These are phyloP conservation scores for Parazoanthus darwini DNA, from an alignment of 92 coral and sea anemone species.

Conservation along the genomic window DNA sequence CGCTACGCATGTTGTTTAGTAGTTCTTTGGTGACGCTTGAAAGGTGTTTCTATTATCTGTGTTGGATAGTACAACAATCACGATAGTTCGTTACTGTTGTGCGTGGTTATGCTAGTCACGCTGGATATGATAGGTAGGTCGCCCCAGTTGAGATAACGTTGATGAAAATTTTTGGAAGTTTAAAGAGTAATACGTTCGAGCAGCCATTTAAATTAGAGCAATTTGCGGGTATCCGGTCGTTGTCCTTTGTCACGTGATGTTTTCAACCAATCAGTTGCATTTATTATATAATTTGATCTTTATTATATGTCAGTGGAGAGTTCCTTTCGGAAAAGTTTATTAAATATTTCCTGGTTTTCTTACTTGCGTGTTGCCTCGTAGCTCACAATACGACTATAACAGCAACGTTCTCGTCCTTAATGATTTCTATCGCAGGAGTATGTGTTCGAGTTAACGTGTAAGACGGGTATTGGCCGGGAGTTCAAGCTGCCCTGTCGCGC, in stretches of 20 bases:
- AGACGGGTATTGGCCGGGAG: slow-evolving; percentile 96
- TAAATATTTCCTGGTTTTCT: not conserved
- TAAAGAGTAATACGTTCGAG: too few species aligned
- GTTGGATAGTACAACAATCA: too few species aligned
- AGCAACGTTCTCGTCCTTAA: not conserved
- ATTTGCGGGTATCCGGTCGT: too few species aligned
- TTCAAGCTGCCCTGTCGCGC: slow-evolving; percentile 92
- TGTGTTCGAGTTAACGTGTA: slow-evolving; percentile 85
- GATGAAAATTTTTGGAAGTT: not conserved
- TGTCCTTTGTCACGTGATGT: too few species aligned
- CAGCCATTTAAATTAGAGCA: too few species aligned
- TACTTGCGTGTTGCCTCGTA: not conserved
- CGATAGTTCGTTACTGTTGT: not conserved
- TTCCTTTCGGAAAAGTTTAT: too few species aligned
- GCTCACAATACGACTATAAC: not conserved
- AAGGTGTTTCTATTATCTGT: too few species aligned
- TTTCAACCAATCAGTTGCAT: too few species aligned
- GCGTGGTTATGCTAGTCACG: not conserved
- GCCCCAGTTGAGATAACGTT: not conserved
- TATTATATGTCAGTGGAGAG: too few species aligned
- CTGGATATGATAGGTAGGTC: not conserved
- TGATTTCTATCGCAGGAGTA: slow-evolving; percentile 67
- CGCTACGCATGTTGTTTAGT: not conserved
- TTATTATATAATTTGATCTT: too few species aligned
- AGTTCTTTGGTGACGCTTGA: too few species aligned